Conservation (phyloP, 2,113 vertebrate genomes). For the Campylorhamphus procurvoides region DNA sequence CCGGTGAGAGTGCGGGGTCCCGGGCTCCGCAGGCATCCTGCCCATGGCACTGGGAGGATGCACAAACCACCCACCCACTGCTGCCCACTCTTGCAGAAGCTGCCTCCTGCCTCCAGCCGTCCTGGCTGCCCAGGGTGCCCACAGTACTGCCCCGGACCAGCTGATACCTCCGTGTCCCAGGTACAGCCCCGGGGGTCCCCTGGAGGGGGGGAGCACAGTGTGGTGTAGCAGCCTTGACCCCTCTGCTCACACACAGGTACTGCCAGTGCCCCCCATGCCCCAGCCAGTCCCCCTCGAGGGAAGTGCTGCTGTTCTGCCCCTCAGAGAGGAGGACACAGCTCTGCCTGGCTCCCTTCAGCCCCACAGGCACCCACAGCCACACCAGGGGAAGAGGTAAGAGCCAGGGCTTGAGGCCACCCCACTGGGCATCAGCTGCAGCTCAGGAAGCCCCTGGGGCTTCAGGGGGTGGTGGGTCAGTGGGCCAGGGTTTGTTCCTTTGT, state of each 20-base stretch:
- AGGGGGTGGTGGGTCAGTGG: fast-evolving
- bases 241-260: background rate
- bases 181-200: background rate
- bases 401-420: background rate
- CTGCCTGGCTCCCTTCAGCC: background rate
- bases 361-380: background rate
- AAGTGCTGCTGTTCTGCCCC: background rate
- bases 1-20: background rate
- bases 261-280: background rate
- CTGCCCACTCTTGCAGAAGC: background rate
- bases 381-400: slow-evolving; percentile 50
- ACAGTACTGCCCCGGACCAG: background rate
- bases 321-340: background rate
- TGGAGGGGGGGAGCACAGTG: background rate
- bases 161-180: background rate
- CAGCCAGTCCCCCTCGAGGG: background rate
- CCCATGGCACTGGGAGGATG: background rate
- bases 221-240: fast-evolving
- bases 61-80: background rate
- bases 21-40: background rate
- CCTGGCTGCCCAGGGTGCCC: background rate
- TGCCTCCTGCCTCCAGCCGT: background rate
- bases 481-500: background rate
- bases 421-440: background rate
- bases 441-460: background rate